phyloP scores from a whole-genome alignment of 2,797 vertebrate species.

The Lates japonicus region DNA sequence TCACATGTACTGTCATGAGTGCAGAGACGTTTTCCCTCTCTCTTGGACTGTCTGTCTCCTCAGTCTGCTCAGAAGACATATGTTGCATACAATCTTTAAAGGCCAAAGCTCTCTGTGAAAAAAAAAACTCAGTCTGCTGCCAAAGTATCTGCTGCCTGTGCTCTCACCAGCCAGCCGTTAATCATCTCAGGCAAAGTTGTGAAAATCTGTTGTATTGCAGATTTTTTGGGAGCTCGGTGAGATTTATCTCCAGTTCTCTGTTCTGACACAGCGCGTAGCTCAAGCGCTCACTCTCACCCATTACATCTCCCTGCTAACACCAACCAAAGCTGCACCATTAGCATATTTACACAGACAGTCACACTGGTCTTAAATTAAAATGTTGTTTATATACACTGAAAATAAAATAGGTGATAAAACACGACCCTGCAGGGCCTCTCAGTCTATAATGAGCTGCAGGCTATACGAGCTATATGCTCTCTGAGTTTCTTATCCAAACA shows the following conservation, averaged over 20 bases:
- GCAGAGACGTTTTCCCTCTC: neutral
- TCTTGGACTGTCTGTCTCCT: conserved; percentile 5
- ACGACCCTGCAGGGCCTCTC: conserved; percentile 46
- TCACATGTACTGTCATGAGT: neutral
- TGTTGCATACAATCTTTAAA: conserved; percentile 31
- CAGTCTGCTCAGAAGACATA: conserved; percentile 37
- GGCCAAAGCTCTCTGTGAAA: conserved; percentile 25
- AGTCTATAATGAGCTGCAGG: conserved; percentile 64
- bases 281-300: conserved; percentile 49
- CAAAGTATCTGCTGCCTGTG: conserved; percentile 41
- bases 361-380: conserved; percentile 67
- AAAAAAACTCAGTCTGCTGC: conserved; percentile 21
- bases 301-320: conserved; percentile 25
- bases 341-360: conserved; percentile 54
- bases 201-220: conserved; percentile 55
- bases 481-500: conserved; percentile 65
- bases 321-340: conserved; percentile 23
- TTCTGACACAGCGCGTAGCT: conserved; percentile 41
- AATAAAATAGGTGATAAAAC: conserved; percentile 76
- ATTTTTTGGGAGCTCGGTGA: conserved; percentile 43
- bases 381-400: conserved; percentile 64
- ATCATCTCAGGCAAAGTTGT: conserved; percentile 49
- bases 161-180: conserved; percentile 37
- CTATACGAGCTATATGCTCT: conserved; percentile 41
- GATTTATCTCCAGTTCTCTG: conserved; percentile 63